A percentile compares a stretch with the other conserved stretches of the same genome.
These are phyloP conservation scores for Lasioglossum pauxillum DNA, from an alignment of 2,888 invertebrate species.

Conservation along the genomic window DNA sequence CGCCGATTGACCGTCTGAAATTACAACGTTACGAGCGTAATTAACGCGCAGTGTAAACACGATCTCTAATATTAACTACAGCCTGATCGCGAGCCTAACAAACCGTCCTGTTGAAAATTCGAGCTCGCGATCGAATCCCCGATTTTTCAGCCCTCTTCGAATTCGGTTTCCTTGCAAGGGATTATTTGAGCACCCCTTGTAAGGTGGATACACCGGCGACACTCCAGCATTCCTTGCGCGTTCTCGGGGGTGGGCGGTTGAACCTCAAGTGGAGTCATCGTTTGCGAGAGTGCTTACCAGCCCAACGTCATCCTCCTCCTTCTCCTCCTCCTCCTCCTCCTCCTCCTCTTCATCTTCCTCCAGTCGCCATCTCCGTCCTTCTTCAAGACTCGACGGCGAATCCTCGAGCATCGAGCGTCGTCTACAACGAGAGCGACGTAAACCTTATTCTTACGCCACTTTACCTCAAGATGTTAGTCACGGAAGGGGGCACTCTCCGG, in stretches of 20 bases:
- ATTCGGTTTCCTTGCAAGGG: slow-evolving; percentile 56
- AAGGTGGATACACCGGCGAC: slow-evolving; percentile 77
- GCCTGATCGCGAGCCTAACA: background rate
- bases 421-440: slow-evolving; percentile 75
- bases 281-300: slow-evolving; percentile 79
- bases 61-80: slow-evolving; percentile 23
- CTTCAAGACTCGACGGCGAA: slow-evolving; percentile 72
- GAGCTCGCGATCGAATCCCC: background rate
- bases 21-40: slow-evolving; percentile 48
- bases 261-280: slow-evolving; percentile 81
- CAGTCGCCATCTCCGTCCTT: slow-evolving; percentile 63
- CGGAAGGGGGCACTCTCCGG: slow-evolving; percentile 72
- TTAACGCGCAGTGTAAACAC: slow-evolving; percentile 46
- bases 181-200: slow-evolving; percentile 75
- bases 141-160: background rate
- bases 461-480: slow-evolving; percentile 81
- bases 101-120: background rate
- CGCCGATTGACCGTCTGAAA: slow-evolving; percentile 48
- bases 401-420: slow-evolving; percentile 73
- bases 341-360: slow-evolving; percentile 65
- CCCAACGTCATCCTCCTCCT: slow-evolving; percentile 76
- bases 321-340: slow-evolving; percentile 67
- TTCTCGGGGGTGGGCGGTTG: slow-evolving; percentile 73
- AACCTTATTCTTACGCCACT: slow-evolving; percentile 85
- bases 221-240: slow-evolving; percentile 79